phyloP scores from a whole-genome alignment of 2,888 invertebrate genomes.

The Biston stratarius region DNA sequence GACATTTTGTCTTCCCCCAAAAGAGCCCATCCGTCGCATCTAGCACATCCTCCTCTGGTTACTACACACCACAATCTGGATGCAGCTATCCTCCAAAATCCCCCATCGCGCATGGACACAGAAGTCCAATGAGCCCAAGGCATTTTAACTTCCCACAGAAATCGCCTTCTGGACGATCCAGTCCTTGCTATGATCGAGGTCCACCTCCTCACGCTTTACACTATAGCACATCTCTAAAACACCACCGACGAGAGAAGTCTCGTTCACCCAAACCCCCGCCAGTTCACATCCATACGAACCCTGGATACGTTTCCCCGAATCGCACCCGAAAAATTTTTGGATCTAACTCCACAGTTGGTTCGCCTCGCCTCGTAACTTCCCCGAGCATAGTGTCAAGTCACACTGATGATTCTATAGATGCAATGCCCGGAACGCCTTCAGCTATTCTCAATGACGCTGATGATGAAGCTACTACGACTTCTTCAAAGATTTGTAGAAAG shows the following conservation, averaged over 20 bases:
- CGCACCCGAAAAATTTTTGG: conserved; percentile 75
- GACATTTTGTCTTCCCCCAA: conserved; percentile 84
- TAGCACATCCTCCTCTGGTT: conserved; percentile 84
- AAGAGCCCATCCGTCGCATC: conserved; percentile 84
- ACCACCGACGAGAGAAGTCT: conserved; percentile 75
- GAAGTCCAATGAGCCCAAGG: conserved; percentile 87
- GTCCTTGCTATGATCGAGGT: conserved; percentile 73
- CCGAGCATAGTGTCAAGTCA: conserved; percentile 83
- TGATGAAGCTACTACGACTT: conserved; percentile 78
- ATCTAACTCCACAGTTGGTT: conserved; percentile 79
- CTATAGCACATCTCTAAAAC: conserved; percentile 77
- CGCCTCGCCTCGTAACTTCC: conserved; percentile 75
- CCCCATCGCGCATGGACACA: conserved; percentile 83
- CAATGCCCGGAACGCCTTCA: conserved; percentile 76
- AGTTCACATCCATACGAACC: conserved; percentile 88
- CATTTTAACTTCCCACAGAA: conserved; percentile 87
- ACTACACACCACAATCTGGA: conserved; percentile 85
- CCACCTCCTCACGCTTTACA: conserved; percentile 63
- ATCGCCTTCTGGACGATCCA: conserved; percentile 76
- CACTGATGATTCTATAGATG: conserved; percentile 79
- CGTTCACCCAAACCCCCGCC: conserved; percentile 82
- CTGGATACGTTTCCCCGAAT: conserved; percentile 86
- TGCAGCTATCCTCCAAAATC: conserved; percentile 82
- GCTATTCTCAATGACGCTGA: conserved; percentile 75
- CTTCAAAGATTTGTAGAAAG: conserved; percentile 87